phyloP scores from a whole-genome alignment of 2,113 vertebrate species.

The Tiliqua scincoides region DNA sequence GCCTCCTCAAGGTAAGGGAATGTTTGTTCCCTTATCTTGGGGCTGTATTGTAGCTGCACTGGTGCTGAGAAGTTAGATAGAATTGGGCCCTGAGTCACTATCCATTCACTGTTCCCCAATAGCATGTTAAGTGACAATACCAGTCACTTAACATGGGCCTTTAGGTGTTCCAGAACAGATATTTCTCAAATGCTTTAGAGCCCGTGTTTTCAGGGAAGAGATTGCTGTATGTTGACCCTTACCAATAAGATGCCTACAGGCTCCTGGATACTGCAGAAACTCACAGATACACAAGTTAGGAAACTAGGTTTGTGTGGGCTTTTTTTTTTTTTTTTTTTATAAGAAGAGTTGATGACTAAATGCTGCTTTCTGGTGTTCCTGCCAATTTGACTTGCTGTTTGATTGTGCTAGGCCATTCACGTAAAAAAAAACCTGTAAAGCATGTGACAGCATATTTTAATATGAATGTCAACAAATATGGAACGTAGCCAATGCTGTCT shows the following conservation, averaged over 20 bases:
- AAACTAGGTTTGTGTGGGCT: too few relatives aligned
- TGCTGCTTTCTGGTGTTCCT: slow-evolving; percentile 12
- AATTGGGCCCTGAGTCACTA: too few relatives aligned
- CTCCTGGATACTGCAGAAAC: neutral
- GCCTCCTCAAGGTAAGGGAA: too few relatives aligned
- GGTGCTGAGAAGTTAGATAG: too few relatives aligned
- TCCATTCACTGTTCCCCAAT: neutral
- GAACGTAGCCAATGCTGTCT: neutral
- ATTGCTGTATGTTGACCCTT: neutral
- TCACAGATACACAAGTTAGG: neutral
- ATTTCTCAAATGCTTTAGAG: neutral
- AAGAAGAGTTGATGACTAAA: too few relatives aligned
- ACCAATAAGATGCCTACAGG: neutral
- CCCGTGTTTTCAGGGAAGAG: neutral
- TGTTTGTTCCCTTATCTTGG: too few relatives aligned
- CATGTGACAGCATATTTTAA: neutral
- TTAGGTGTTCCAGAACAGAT: neutral
- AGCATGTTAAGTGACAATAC: too few relatives aligned
- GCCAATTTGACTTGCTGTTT: neutral
- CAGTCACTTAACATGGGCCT: neutral
- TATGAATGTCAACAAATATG: neutral
- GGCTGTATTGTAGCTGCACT: too few relatives aligned
- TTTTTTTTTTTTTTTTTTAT: too few relatives aligned
- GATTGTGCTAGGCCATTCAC: neutral
- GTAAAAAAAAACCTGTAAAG: neutral